Percentiles rank a stretch among this genome's conserved stretches.
Evolutionary conservation across 2,797 vertebrate genomes (phyloP).

Genomic region (Poeciliopsis gracilis): DNA sequence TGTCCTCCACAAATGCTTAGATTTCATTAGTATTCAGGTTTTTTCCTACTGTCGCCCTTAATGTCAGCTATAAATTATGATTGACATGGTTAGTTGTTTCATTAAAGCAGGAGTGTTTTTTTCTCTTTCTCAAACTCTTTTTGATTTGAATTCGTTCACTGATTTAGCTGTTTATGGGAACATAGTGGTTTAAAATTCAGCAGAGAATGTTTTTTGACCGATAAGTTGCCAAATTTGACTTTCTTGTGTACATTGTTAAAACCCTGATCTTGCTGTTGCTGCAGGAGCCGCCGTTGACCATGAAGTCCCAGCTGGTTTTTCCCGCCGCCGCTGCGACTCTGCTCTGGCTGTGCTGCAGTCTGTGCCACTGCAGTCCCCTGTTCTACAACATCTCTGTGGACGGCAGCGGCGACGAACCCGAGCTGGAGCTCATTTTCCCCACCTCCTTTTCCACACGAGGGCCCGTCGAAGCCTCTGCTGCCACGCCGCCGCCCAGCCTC

Average conservation of each 20-base stretch:
- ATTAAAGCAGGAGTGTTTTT: not conserved
- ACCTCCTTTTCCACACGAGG: conserved; percentile 69
- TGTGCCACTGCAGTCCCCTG: conserved; percentile 65
- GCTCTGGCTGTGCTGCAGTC: conserved; percentile 65
- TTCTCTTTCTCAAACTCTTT: not conserved
- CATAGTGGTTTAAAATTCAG: not conserved
- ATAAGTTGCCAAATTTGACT: not conserved
- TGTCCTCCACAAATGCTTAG: not conserved
- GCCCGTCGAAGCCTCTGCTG: conserved; percentile 37
- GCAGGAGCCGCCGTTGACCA: conserved; percentile 63
- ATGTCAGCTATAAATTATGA: not conserved
- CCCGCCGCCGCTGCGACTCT: conserved; percentile 63
- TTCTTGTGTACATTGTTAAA: not conserved
- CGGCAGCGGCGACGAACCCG: conserved; percentile 86
- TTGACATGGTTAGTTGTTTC: not conserved
- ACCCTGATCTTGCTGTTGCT: conserved; percentile 21
- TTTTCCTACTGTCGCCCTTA: not conserved
- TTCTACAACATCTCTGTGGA: conserved; percentile 76
- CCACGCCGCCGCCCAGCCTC: conserved; percentile 58
- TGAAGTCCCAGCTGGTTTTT: conserved; percentile 62
- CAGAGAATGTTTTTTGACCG: not conserved
- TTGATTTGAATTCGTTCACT: not conserved
- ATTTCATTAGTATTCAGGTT: not conserved
- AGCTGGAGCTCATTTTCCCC: conserved; percentile 80
- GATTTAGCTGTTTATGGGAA: not conserved